A percentile compares a stretch with the other conserved stretches of the same genome.
Conservation (phyloP, 1,140 invertebrate genomes). For the Formica exsecta region DNA sequence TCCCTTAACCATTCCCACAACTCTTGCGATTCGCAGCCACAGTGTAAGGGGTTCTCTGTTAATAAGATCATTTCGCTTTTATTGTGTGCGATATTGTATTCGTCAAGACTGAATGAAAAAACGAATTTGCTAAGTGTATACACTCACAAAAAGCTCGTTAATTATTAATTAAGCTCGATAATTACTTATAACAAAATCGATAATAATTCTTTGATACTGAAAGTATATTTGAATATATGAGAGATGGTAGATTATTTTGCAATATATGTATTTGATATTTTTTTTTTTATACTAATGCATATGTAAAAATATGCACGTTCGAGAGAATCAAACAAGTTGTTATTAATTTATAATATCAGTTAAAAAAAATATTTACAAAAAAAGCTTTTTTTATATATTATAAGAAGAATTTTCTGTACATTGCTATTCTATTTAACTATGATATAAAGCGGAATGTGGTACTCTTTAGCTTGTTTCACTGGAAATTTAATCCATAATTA, state of each 20-base stretch:
- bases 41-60: constrained; percentile 93
- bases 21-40: constrained; percentile 94
- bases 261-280: too few relatives aligned
- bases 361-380: too few relatives aligned
- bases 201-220: too few relatives aligned
- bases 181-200: too few relatives aligned
- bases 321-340: too few relatives aligned
- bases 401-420: neutral
- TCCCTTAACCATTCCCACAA: constrained; percentile 95
- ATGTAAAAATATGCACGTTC: too few relatives aligned
- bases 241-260: too few relatives aligned
- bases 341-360: too few relatives aligned
- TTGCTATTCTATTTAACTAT: neutral
- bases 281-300: too few relatives aligned
- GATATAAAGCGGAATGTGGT: neutral
- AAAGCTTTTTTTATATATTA: neutral
- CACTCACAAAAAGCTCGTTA: too few relatives aligned
- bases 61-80: constrained; percentile 18
- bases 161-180: too few relatives aligned
- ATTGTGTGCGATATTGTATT: neutral
- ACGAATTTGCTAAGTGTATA: neutral
- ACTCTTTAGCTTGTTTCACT: neutral
- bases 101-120: neutral
- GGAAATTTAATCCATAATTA: constrained; percentile 33
- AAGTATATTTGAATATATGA: too few relatives aligned